Evolutionary conservation across 1,140 invertebrate species (phyloP).

Genomic region (Aleiodes sp.): DNA sequence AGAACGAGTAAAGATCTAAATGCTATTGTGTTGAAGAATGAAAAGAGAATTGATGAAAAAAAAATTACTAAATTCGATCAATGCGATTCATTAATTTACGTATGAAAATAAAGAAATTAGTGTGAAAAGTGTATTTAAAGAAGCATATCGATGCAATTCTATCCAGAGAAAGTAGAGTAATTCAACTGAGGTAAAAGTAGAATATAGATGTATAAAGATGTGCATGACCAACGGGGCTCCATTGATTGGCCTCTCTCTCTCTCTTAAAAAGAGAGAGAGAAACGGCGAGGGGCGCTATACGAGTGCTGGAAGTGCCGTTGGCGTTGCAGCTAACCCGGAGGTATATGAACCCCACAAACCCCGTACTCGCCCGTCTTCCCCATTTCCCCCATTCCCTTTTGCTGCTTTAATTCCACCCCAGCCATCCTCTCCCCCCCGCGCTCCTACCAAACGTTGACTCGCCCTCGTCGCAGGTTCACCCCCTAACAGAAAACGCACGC

Average conservation of each 20-base stretch:
- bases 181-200: constrained; percentile 14
- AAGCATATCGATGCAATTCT: too few species aligned
- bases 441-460: constrained; percentile 40
- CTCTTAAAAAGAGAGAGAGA: too few species aligned
- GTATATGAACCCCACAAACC: constrained; percentile 65
- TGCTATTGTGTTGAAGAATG: not conserved
- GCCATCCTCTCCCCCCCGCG: constrained; percentile 16
- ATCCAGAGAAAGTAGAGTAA: too few species aligned
- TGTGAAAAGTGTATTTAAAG: too few species aligned
- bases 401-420: not conserved
- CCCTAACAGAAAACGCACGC: constrained; percentile 55
- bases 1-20: too few species aligned
- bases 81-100: too few species aligned
- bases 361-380: constrained; percentile 35
- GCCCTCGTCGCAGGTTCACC: constrained; percentile 62
- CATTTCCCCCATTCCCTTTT: constrained; percentile 7
- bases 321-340: constrained; percentile 58
- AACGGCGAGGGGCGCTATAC: constrained; percentile 40
- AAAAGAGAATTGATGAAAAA: not conserved
- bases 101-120: too few species aligned
- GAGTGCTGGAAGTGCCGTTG: constrained; percentile 44
- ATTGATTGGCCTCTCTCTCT: constrained; percentile 57
- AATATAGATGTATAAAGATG: too few species aligned
- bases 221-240: constrained; percentile 50
- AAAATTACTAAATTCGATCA: not conserved